Evolutionary conservation across 2,888 invertebrate species (phyloP).

Genomic region (Limnephilus rhombicus): DNA sequence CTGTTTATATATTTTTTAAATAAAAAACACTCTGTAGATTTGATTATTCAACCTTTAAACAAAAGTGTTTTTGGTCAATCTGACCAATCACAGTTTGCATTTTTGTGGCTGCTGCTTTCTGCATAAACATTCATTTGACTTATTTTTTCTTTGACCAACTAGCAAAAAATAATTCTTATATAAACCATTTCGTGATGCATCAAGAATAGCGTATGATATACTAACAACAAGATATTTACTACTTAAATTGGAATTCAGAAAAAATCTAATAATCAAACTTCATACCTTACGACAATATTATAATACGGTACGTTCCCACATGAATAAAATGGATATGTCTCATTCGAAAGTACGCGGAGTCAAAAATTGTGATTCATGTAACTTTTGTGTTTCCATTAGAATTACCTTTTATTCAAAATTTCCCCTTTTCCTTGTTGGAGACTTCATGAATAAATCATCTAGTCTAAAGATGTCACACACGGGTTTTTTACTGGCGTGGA

Average conservation of each 20-base stretch:
- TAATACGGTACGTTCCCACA: background rate
- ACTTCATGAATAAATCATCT: conserved; percentile 58
- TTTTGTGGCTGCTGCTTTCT: too few relatives aligned
- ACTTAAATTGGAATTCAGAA: background rate
- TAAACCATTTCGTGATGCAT: too few relatives aligned
- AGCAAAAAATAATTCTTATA: background rate
- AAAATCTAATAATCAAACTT: background rate
- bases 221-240: background rate
- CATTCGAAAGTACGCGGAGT: conserved; percentile 37
- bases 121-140: too few relatives aligned
- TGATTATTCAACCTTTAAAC: too few relatives aligned
- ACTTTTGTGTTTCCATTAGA: conserved; percentile 51
- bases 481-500: conserved; percentile 37
- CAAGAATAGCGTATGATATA: background rate
- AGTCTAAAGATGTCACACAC: conserved; percentile 53
- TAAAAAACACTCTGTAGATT: too few relatives aligned
- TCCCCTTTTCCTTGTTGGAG: conserved; percentile 50
- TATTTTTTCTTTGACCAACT: too few relatives aligned
- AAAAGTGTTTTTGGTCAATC: too few relatives aligned
- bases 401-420: conserved; percentile 49
- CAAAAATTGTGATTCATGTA: conserved; percentile 48
- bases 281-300: background rate
- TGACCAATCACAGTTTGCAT: too few relatives aligned
- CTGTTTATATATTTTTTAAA: too few relatives aligned
- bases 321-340: conserved; percentile 41